phyloP scores from a whole-genome alignment of 2,113 vertebrate genomes.

The Tragelaphus imberbis region DNA sequence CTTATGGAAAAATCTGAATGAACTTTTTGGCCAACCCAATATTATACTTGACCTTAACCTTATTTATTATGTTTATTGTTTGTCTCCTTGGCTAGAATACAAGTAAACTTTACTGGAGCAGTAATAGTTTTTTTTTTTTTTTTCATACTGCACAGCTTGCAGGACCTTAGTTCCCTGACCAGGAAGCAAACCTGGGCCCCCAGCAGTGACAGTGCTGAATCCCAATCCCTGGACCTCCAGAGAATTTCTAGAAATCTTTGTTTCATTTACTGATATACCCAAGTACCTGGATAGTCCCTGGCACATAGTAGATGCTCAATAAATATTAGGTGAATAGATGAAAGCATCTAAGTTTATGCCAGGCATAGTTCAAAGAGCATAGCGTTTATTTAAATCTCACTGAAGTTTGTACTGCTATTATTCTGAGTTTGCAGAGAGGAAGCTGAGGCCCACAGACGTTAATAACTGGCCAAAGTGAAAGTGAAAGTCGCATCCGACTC shows the following conservation, averaged over 20 bases:
- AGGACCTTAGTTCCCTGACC: neutral
- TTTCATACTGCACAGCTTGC: neutral
- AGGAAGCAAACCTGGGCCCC: neutral
- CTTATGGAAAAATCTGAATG: neutral
- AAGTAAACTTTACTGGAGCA: neutral
- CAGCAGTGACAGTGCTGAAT: neutral
- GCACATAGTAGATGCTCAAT: neutral
- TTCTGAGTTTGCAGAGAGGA: conserved; percentile 8
- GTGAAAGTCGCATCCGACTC: fast-evolving
- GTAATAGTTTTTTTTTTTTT: neutral
- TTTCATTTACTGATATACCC: neutral
- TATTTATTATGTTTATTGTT: neutral
- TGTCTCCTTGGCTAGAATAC: neutral
- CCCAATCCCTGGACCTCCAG: neutral
- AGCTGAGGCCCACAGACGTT: neutral
- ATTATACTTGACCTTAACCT: neutral
- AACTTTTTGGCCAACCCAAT: neutral
- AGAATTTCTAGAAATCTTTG: neutral
- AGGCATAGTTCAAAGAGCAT: neutral
- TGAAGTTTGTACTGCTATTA: neutral
- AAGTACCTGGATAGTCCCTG: neutral
- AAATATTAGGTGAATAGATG: neutral
- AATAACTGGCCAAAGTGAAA: neutral
- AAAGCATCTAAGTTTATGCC: neutral
- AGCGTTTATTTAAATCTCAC: conserved; percentile 7